Base-by-base conservation (phyloP, 2,888 invertebrate species). In the Cenopis cana region DNA sequence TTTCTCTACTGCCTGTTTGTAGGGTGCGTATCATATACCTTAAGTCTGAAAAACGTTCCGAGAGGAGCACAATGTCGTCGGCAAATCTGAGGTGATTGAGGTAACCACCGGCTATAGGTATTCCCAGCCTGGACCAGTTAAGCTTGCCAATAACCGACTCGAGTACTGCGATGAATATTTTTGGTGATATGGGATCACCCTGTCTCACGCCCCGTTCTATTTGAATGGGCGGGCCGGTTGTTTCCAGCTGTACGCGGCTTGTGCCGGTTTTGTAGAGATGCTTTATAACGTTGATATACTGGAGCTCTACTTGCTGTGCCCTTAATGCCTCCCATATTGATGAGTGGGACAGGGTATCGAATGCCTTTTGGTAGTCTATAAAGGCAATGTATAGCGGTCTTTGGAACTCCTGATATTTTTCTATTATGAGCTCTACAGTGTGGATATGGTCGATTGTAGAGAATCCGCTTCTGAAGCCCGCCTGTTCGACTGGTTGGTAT, bases 61-160 rank as follows among this genome's bases (percentile, higher is more conserved):
- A 20, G 11, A 54, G 54, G 17, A 54, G 54, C 54, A 54, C 54
- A 4, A 54, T 54, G 24, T 54, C 20, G 20, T 54, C 54, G 54
- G 54, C 1, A 24, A 54, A 54, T 20, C 20, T 54, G 20, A 20
- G 20, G 20, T 20, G 54, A 11, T 54, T 20, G 12, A 54, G 54
- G 20, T 54, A 18, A 20, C 12, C 20, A 20, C 20, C 54, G 12
- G 17, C 6, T 18, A 54, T 20, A 20, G 24, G 54, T 54, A 54
- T 54, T 8, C 24, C 54, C 11, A 54, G 20, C 20, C 20, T 54
- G 9, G 54, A 9, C 20, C 54, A 20, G 9, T 54, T 29, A 29
- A 29, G 29, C 29, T 29, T 29, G 29, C 29, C 29, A 17, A 54
- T 20, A 10, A 54, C 20, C 3, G 54, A 54, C 11, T 54, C 10